phyloP scores from a whole-genome alignment of 2,113 vertebrate species.

The Grantiella picta region DNA sequence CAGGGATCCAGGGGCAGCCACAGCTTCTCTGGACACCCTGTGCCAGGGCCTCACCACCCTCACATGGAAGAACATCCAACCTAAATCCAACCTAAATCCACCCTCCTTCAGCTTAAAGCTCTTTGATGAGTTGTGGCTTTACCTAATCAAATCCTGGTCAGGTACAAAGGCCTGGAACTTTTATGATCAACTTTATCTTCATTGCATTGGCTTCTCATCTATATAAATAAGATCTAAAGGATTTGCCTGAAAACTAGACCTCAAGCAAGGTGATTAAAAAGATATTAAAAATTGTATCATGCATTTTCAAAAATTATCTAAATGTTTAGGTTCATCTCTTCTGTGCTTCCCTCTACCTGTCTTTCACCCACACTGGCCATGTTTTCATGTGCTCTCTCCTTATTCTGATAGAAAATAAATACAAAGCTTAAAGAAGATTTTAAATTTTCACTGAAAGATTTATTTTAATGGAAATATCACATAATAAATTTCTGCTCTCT shows the following conservation, averaged over 20 bases:
- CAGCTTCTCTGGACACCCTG: neutral
- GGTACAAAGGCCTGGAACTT: neutral
- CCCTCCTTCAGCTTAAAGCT: neutral
- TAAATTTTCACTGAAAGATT: neutral
- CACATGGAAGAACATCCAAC: neutral
- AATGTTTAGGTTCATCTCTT: neutral
- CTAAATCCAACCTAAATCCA: neutral
- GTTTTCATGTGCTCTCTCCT: neutral
- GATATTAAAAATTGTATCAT: neutral
- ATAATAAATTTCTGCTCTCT: neutral
- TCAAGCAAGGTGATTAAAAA: neutral
- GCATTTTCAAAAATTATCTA: neutral
- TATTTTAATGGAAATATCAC: neutral
- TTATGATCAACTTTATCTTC: fast-evolving
- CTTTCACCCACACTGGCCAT: fast-evolving
- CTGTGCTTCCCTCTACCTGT: fast-evolving
- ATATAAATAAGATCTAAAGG: neutral
- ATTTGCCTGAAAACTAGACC: neutral
- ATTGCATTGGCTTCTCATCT: neutral
- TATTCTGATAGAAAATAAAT: neutral
- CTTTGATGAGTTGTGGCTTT: fast-evolving
- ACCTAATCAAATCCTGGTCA: neutral
- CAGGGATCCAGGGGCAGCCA: neutral
- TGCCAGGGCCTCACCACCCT: fast-evolving
- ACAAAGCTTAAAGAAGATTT: neutral